phyloP scores from a whole-genome alignment of 2,113 vertebrate genomes.

The Grammomys surdaster region DNA sequence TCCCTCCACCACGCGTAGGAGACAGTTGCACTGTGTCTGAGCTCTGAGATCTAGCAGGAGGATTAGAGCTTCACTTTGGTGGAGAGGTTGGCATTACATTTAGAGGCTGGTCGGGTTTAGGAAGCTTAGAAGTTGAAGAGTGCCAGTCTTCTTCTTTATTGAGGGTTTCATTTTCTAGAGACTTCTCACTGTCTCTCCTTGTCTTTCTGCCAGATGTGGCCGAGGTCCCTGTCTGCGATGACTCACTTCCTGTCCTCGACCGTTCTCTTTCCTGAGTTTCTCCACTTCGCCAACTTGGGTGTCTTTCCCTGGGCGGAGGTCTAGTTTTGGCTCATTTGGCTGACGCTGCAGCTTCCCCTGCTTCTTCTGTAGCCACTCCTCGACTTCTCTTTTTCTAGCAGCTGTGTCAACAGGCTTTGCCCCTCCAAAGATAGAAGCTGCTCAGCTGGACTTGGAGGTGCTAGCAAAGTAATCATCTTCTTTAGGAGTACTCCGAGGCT shows the following conservation, averaged over 20 bases:
- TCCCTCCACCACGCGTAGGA: no score
- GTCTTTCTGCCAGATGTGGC: conserved; percentile 68
- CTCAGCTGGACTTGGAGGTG: conserved; percentile 88
- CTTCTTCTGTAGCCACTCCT: conserved; percentile 96
- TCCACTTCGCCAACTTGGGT: conserved; percentile 97
- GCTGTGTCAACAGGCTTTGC: conserved; percentile 97
- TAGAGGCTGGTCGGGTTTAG: no score
- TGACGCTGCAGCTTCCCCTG: conserved; percentile 95
- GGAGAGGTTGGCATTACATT: no score
- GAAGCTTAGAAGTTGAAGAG: no score
- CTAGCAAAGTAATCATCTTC: conserved; percentile 88
- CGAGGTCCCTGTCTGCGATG: conserved; percentile 92
- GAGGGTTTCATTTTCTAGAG: no score
- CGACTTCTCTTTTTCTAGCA: conserved; percentile 95
- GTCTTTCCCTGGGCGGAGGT: conserved; percentile 90
- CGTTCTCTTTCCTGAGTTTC: conserved; percentile 94
- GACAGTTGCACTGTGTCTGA: no score
- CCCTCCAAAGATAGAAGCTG: conserved; percentile 94
- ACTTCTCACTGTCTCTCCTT: no score
- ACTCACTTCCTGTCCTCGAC: conserved; percentile 96
- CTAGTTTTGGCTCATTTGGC: conserved; percentile 93
- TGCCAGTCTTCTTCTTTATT: no score
- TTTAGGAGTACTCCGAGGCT: conserved; percentile 92
- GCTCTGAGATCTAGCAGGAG: no score
- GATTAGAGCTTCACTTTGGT: no score